A percentile compares a stretch with the other conserved stretches of the same genome.
These are phyloP conservation scores for Menidia beryllina DNA, from an alignment of 2,113 vertebrate genomes.

Conservation along the genomic window DNA sequence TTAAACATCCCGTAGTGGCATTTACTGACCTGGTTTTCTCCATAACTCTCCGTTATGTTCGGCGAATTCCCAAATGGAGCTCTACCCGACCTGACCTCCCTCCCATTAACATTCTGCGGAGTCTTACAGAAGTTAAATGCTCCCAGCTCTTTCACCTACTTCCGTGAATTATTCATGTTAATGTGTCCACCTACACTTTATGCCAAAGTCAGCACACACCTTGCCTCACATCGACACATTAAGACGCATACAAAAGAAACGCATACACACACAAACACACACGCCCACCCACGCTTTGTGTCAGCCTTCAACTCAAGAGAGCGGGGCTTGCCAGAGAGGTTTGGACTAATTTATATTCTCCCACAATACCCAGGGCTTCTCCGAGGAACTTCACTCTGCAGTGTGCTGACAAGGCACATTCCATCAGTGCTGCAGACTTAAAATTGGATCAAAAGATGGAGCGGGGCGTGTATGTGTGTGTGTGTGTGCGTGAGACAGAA, in stretches of 20 bases:
- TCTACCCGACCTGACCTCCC: constrained; percentile 33
- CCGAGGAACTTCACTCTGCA: constrained; percentile 72
- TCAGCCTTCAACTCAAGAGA: constrained; percentile 45
- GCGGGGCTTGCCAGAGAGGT: constrained; percentile 50
- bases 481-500: constrained; percentile 22
- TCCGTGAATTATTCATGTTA: constrained; percentile 58
- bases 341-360: constrained; percentile 81
- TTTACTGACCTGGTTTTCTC: constrained; percentile 23
- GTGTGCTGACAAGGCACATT: constrained; percentile 80
- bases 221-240: neutral
- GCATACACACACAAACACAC: neutral
- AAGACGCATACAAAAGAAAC: neutral
- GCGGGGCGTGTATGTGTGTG: constrained; percentile 38
- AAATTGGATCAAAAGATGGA: constrained; percentile 75
- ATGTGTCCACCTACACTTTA: constrained; percentile 26
- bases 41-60: constrained; percentile 9
- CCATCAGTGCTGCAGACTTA: constrained; percentile 74
- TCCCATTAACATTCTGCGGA: constrained; percentile 57
- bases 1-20: neutral
- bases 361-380: constrained; percentile 74
- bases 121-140: constrained; percentile 11
- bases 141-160: constrained; percentile 41
- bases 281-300: neutral
- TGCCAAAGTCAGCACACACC: constrained; percentile 1
- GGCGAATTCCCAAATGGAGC: constrained; percentile 9